These are phyloP conservation scores for Crenichthys baileyi DNA, from an alignment of 2,797 vertebrate species.

Conservation along the genomic window DNA sequence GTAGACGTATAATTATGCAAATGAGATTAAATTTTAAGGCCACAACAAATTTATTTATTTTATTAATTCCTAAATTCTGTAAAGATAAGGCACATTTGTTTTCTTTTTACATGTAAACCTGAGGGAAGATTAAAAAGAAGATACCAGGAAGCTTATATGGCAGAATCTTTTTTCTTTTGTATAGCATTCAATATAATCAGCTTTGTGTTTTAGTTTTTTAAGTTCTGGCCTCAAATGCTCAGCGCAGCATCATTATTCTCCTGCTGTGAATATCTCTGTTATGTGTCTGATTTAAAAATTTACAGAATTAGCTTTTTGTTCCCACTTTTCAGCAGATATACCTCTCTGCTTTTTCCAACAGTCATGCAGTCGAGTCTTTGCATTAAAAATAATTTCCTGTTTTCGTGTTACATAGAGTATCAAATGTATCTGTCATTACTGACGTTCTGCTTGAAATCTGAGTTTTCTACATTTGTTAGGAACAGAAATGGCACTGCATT, in stretches of 20 bases:
- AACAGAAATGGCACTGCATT: slow-evolving; percentile 13
- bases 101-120: slow-evolving; percentile 77
- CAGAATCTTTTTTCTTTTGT: slow-evolving; percentile 66
- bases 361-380: slow-evolving; percentile 19
- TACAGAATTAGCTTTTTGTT: slow-evolving; percentile 68
- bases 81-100: slow-evolving; percentile 75
- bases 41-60: slow-evolving; percentile 86
- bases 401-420: slow-evolving; percentile 35
- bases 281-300: slow-evolving; percentile 68
- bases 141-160: slow-evolving; percentile 66
- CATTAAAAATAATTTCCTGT: slow-evolving; percentile 25
- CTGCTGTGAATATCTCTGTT: slow-evolving; percentile 67
- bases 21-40: slow-evolving; percentile 80
- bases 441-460: slow-evolving; percentile 41
- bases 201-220: slow-evolving; percentile 65
- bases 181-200: slow-evolving; percentile 74
- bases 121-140: slow-evolving; percentile 76
- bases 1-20: slow-evolving; percentile 69
- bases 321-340: slow-evolving; percentile 60
- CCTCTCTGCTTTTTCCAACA: slow-evolving; percentile 56
- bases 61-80: slow-evolving; percentile 85
- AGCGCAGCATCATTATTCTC: slow-evolving; percentile 53
- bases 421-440: slow-evolving; percentile 37
- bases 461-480: slow-evolving; percentile 25
- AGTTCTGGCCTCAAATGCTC: slow-evolving; percentile 63